A percentile compares a stretch with the other conserved stretches of the same genome.
Conservation (phyloP, 2,113 vertebrate genomes). For the Symphodus melops region DNA sequence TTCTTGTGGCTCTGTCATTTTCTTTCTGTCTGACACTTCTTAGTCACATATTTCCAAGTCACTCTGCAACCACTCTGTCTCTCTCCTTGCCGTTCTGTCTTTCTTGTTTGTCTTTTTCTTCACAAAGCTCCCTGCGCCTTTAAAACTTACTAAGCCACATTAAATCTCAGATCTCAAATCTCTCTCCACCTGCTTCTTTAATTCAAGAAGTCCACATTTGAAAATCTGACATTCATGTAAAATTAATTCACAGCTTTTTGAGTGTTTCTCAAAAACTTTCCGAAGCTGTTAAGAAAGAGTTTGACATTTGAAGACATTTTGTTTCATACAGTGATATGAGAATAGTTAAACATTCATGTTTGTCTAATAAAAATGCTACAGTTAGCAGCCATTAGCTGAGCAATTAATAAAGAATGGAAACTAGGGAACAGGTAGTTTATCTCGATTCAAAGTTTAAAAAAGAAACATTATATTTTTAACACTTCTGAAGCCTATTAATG, state of each 20-base stretch:
- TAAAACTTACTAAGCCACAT: slow-evolving; percentile 30
- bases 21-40: slow-evolving; percentile 39
- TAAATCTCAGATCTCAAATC: slow-evolving; percentile 25
- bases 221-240: background rate
- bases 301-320: background rate
- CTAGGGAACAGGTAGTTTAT: background rate
- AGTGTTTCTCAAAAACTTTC: background rate
- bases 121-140: slow-evolving; percentile 4
- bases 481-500: too few relatives aligned
- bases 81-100: slow-evolving; percentile 12
- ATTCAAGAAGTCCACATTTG: slow-evolving; percentile 17
- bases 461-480: too few relatives aligned
- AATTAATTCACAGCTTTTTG: background rate
- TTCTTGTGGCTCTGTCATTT: slow-evolving; percentile 55
- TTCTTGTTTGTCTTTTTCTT: background rate
- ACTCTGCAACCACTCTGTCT: slow-evolving; percentile 5
- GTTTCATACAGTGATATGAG: background rate
- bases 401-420: background rate
- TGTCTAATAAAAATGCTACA: background rate
- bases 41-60: slow-evolving; percentile 20
- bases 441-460: too few relatives aligned
- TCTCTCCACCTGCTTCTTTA: slow-evolving; percentile 29
- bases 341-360: background rate
- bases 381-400: background rate
- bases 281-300: background rate